Evolutionary conservation across 2,888 invertebrate species (phyloP).

Genomic region (Anorthoa munda): DNA sequence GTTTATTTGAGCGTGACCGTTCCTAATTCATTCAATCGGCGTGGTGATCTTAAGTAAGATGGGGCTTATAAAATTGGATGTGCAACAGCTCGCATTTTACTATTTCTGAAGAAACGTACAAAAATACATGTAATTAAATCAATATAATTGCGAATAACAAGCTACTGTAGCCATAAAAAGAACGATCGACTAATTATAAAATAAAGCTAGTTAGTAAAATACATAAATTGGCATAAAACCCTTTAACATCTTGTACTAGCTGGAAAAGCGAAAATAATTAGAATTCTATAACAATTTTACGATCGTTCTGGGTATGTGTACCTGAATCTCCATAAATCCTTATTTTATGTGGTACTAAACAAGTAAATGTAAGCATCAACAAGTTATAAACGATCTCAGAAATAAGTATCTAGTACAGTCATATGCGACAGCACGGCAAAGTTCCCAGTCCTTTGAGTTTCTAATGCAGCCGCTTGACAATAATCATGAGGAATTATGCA

Average conservation of each 20-base stretch:
- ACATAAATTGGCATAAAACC: constrained; percentile 12
- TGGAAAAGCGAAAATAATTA: constrained; percentile 27
- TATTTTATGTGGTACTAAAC: constrained; percentile 37
- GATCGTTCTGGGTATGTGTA: constrained; percentile 16
- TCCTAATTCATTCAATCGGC: constrained; percentile 42
- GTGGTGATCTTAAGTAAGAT: constrained; percentile 57
- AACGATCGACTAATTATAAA: neutral
- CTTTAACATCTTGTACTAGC: constrained; percentile 4
- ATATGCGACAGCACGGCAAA: constrained; percentile 40
- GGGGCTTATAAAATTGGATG: constrained; percentile 20
- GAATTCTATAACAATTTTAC: constrained; percentile 30
- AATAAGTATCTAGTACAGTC: constrained; percentile 30
- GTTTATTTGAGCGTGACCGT: constrained; percentile 42
- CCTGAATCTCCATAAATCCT: constrained; percentile 33
- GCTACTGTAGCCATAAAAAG: neutral
- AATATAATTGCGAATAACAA: neutral
- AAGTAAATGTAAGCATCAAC: constrained; percentile 35
- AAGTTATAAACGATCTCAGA: constrained; percentile 31
- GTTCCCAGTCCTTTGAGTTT: constrained; percentile 57
- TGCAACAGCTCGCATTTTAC: constrained; percentile 21
- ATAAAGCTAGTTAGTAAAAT: neutral
- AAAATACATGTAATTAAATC: neutral
- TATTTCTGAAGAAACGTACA: constrained; percentile 4
- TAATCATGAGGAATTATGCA: constrained; percentile 64
- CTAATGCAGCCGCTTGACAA: constrained; percentile 55